Percentiles rank a stretch among this genome's conserved stretches.
Evolutionary conservation across 2,113 vertebrate species (phyloP).

Genomic region (Takifugu flavidus): DNA sequence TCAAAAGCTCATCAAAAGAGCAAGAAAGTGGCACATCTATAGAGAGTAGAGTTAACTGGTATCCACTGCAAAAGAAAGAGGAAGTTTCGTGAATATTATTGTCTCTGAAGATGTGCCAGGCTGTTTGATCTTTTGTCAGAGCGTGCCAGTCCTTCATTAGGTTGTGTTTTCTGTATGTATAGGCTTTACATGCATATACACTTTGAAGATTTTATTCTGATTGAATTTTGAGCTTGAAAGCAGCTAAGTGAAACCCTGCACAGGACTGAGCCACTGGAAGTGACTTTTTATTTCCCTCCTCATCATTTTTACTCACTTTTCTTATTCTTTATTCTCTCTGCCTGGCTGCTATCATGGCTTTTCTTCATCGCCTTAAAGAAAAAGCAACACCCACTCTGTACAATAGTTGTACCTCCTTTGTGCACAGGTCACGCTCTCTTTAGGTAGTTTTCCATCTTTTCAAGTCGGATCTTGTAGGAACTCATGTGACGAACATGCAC

Average conservation of each 20-base stretch:
- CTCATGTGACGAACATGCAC: too few relatives aligned
- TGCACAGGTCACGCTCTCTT: too few relatives aligned
- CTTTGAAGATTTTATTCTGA: conserved; percentile 20
- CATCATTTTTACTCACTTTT: background rate
- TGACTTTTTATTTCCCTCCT: background rate
- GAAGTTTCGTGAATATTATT: background rate
- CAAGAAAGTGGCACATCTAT: conserved; percentile 28
- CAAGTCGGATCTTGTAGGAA: too few relatives aligned
- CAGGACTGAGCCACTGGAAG: background rate
- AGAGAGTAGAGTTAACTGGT: conserved; percentile 23
- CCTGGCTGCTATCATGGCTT: too few relatives aligned
- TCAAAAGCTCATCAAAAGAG: conserved; percentile 21
- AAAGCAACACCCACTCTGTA: too few relatives aligned
- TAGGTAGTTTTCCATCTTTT: too few relatives aligned
- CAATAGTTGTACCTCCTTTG: too few relatives aligned
- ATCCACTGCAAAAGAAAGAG: conserved; percentile 3
- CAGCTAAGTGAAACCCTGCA: background rate
- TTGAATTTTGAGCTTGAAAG: conserved; percentile 1
- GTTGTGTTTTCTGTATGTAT: conserved; percentile 1
- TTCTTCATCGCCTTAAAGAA: too few relatives aligned
- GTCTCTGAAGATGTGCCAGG: conserved; percentile 27
- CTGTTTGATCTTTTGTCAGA: conserved; percentile 38
- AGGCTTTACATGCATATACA: conserved; percentile 3
- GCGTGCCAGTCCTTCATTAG: conserved; percentile 31
- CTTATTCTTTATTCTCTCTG: too few relatives aligned